Conservation (phyloP, 2,888 invertebrate species). For the Orchestes rusci region DNA sequence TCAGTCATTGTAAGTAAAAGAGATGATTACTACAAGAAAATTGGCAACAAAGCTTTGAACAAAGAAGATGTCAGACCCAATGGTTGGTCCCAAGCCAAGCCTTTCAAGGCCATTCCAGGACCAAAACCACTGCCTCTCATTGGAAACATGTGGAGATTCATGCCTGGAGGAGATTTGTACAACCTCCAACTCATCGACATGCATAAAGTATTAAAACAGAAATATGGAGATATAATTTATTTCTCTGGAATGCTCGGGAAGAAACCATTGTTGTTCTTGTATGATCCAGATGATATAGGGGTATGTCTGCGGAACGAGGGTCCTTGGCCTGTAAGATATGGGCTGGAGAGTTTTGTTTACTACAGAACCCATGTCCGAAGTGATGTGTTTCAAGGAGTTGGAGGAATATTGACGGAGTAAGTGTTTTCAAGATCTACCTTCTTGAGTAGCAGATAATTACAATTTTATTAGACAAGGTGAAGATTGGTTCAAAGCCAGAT, state of each 20-base stretch:
- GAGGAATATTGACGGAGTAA: constrained; percentile 33
- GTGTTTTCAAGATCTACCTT: no score
- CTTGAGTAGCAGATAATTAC: no score
- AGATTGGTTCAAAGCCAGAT: constrained; percentile 49
- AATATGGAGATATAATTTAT: constrained; percentile 44
- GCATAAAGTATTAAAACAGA: constrained; percentile 27
- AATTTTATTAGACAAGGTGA: constrained; percentile 45
- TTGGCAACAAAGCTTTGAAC: background rate
- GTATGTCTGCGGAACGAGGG: constrained; percentile 46
- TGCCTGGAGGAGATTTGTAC: constrained; percentile 32
- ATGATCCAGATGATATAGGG: constrained; percentile 48
- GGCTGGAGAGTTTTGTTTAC: constrained; percentile 38
- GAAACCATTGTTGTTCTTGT: constrained; percentile 37
- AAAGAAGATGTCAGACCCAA: constrained; percentile 26
- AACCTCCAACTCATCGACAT: constrained; percentile 25
- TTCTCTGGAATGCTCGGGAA: constrained; percentile 40
- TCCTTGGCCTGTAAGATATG: constrained; percentile 42
- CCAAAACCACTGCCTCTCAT: constrained; percentile 35
- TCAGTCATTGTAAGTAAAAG: no score
- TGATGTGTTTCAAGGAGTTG: constrained; percentile 37
- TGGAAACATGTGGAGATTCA: constrained; percentile 35
- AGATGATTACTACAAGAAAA: background rate
- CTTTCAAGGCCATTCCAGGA: constrained; percentile 32
- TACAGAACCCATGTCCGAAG: constrained; percentile 41
- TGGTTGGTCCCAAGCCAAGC: constrained; percentile 33